Evolutionary conservation across 1,140 invertebrate species (phyloP), one percentile per base, ranked within the genome.

Genomic region (Stegodyphus dumicola): DNA sequence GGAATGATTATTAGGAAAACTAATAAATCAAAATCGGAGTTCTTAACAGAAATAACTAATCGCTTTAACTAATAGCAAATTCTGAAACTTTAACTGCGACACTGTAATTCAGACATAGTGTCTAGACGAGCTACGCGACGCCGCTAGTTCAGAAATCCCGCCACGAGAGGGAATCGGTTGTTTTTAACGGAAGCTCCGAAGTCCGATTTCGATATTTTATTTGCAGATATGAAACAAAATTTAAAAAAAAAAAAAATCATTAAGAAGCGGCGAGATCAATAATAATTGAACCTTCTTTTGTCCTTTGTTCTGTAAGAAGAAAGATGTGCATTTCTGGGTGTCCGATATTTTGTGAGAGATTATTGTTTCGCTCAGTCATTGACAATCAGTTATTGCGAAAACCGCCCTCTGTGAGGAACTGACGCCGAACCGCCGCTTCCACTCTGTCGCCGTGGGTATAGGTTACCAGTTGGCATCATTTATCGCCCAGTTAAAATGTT

Each of bases 361-460:
- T 74, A 85, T 85, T 85, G 81, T 85, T 85, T 85, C 77, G 53
- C 56, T 69, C 81, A 71, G 60, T 85, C 73, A 85, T 73, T 85
- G 73, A 85, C 81, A 85, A 85, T 85, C 81, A 69, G 56, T 76
- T 85, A 75, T 85, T 85, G 48, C 81, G 74, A 76, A 85, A 85
- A 85, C 73, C 74, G 74, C 81, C 73, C 81, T 77, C 81, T 76
- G 64, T 60, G 74, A 76, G 73, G 74, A 83, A 77, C 81, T 77
- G 81, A 85, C 81, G 81, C 81, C 81, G 81, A 54, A 81, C 18
- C 74, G 49, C 80, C 80, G 80, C 70, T 75, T 83, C 80, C 80
- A 83, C 56, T 49, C 18, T 83, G 80, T 75, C 80, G 80, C 80
- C 70, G 18, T n/a, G n/a, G 15, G 17, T 6, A 7, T 17, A 71